Evolutionary conservation across 2,113 vertebrate species (phyloP), one percentile per base, ranked within the genome.

Genomic region (Canis aureus): DNA sequence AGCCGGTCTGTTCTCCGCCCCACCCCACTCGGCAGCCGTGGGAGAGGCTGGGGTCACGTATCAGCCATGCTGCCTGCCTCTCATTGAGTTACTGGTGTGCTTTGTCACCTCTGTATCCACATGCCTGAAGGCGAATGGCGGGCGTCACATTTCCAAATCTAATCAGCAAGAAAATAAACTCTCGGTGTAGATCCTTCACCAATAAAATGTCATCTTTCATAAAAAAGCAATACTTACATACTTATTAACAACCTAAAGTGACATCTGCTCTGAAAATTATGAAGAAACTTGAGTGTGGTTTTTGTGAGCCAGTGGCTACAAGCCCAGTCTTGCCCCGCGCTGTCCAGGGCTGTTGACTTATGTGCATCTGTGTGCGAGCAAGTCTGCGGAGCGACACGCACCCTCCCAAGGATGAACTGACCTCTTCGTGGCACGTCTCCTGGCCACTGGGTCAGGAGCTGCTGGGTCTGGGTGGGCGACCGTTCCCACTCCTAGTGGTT

Each of bases 241-340:
- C 51, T 32, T 32, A n/a, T 43, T 35, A 19, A 55, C 82, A 82
- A 85, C 35, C 22, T 27, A 15, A 79, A n/a, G 27, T 38, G 53
- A 55, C 6, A 19, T 53, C n/a, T 10, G 32, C 29, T 17, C 73
- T 64, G 16, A n/a, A 9, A 57, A n/a, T 80, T 16, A 22, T 8
- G n/a, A 53, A 66, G 15, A 19, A 59, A 15, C 51, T 16, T 19
- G 13, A 23, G 55, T 23, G 62, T 27, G 22, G 38, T 51, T 13
- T 38, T 2, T 29, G 19, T 19, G 19, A 38, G 32, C 64, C 5
- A 7, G 5, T 3, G 35, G 38, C 67, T 3, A 1, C 0, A 0
- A 12, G 59, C 11, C 23, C 10, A 0, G 5, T n/a, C 79, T 22
- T 27, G 11, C 55, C 29, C 8, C n/a, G 0, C 10, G 9, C 9